These are phyloP conservation scores for Agrypnia vestita DNA, from an alignment of 1,140 invertebrate genomes.

Conservation along the genomic window DNA sequence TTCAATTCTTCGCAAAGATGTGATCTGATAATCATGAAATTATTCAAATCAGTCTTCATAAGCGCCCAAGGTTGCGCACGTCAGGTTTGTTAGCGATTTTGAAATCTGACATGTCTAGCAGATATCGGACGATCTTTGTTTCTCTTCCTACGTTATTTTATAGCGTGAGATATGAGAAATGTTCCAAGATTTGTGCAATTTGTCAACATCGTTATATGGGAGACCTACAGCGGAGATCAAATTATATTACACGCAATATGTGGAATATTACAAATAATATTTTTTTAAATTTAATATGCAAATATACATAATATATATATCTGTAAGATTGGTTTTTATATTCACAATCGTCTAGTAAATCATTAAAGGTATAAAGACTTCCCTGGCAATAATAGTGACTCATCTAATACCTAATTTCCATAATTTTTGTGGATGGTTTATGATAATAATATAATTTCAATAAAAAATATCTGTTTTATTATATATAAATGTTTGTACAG, in stretches of 20 bases:
- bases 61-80: conserved; percentile 4
- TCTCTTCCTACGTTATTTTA: conserved; percentile 36
- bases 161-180: conserved; percentile 24
- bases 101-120: conserved; percentile 31
- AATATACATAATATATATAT: no score
- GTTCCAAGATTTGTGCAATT: conserved; percentile 33
- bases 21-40: conserved; percentile 40
- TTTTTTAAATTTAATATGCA: no score
- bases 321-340: no score
- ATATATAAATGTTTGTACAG: no score
- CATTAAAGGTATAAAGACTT: no score
- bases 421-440: no score
- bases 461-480: no score
- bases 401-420: no score
- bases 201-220: conserved; percentile 16
- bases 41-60: conserved; percentile 27
- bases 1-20: conserved; percentile 13
- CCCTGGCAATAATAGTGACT: no score
- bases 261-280: no score
- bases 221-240: conserved; percentile 21
- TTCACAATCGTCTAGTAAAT: no score
- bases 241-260: neutral
- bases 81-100: conserved; percentile 24
- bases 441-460: no score
- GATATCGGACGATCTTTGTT: conserved; percentile 15